phyloP scores from a whole-genome alignment of 2,888 invertebrate species.

The Eupeodes luniger region DNA sequence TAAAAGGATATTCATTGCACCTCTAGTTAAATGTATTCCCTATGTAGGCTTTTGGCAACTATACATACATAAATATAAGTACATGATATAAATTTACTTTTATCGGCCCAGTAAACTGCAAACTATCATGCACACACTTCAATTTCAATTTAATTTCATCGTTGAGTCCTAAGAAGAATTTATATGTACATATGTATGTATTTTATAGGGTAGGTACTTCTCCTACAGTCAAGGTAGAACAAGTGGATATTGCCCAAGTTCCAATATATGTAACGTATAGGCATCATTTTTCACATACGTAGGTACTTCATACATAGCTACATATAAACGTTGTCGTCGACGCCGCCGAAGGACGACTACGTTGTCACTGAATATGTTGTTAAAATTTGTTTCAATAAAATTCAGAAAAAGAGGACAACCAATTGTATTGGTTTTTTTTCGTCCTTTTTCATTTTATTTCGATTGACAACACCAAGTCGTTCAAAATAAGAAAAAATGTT shows the following conservation, averaged over 20 bases:
- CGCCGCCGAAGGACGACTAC: background rate
- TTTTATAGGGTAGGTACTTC: too few relatives aligned
- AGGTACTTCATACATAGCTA: background rate
- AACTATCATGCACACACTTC: conserved; percentile 49
- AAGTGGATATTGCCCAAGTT: background rate
- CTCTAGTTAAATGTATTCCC: conserved; percentile 36
- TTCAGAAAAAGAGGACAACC: conserved; percentile 40
- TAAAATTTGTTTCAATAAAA: conserved; percentile 65
- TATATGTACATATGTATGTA: background rate
- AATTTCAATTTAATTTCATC: conserved; percentile 51
- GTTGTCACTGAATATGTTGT: conserved; percentile 57
- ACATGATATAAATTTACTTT: conserved; percentile 32
- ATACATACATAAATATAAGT: too few relatives aligned
- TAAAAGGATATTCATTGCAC: conserved; percentile 58
- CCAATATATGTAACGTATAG: background rate
- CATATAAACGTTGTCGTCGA: background rate
- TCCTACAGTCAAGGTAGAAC: background rate
- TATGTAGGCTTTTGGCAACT: conserved; percentile 41
- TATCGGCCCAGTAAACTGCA: conserved; percentile 56
- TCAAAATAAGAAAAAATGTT: background rate
- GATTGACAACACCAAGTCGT: conserved; percentile 65
- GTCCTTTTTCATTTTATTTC: conserved; percentile 38
- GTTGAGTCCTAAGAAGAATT: conserved; percentile 17
- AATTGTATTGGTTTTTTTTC: conserved; percentile 17
- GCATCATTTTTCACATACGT: background rate